Percentiles rank a stretch among this genome's conserved stretches.
Conservation (phyloP, 2,797 vertebrate genomes). For the Sphenodon punctatus region DNA sequence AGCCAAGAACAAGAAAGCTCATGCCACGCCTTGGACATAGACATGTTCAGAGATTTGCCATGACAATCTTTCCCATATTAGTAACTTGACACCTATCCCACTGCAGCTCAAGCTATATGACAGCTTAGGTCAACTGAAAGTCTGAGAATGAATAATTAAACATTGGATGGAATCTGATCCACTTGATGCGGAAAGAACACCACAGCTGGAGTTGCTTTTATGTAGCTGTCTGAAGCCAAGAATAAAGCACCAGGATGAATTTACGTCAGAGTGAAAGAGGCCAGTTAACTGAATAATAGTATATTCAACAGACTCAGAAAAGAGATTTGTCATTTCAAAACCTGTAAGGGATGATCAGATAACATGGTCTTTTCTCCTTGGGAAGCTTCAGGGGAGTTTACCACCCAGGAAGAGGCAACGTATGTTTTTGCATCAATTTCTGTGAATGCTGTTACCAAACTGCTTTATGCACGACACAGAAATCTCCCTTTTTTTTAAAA, state of each 20-base stretch:
- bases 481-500: not conserved
- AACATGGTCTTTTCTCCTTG: not conserved
- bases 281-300: not conserved
- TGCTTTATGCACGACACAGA: not conserved
- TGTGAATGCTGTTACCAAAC: not conserved
- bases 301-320: not conserved
- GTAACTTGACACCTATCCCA: no score
- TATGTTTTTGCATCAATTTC: not conserved
- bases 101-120: not conserved
- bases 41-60: no score
- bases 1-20: not conserved
- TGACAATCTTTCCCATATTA: no score
- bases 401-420: not conserved
- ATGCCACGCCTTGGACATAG: not conserved
- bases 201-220: conserved; percentile 24
- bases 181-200: not conserved
- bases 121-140: not conserved
- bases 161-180: not conserved
- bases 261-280: not conserved
- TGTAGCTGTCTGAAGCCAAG: not conserved
- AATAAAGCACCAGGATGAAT: not conserved
- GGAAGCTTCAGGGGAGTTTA: not conserved
- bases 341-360: not conserved
- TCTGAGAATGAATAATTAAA: not conserved
- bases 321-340: not conserved